phyloP scores from a whole-genome alignment of 2,797 vertebrate genomes.

The Takifugu ocellatus region DNA sequence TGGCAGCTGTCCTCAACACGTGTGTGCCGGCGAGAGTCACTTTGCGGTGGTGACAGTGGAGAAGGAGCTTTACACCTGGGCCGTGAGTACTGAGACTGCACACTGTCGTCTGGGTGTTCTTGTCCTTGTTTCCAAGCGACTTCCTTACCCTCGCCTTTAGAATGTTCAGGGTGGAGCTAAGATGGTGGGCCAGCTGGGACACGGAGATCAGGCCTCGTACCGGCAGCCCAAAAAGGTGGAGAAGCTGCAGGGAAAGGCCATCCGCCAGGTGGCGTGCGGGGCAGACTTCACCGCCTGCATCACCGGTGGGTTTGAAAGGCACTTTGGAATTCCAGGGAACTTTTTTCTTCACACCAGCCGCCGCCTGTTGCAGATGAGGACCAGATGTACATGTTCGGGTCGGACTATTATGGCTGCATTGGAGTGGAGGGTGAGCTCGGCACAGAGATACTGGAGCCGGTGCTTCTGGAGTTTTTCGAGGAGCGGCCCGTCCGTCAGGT shows the following conservation, averaged over 20 bases:
- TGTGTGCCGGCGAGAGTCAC: slow-evolving; percentile 97
- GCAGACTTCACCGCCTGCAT: slow-evolving; percentile 95
- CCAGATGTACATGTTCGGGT: slow-evolving; percentile 96
- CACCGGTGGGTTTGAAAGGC: slow-evolving; percentile 80
- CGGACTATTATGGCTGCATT: slow-evolving; percentile 97
- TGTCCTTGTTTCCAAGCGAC: background rate
- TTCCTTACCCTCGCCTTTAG: slow-evolving; percentile 61
- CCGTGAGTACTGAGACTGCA: slow-evolving; percentile 80
- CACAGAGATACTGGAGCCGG: slow-evolving; percentile 86
- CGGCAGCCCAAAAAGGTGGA: slow-evolving; percentile 94
- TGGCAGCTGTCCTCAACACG: slow-evolving; percentile 92
- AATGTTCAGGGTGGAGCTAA: slow-evolving; percentile 95
- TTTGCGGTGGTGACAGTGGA: slow-evolving; percentile 98
- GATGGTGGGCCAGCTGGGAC: slow-evolving; percentile 94
- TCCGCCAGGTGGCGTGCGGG: slow-evolving; percentile 93
- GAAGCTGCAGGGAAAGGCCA: slow-evolving; percentile 91
- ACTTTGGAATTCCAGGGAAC: background rate
- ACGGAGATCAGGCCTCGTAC: slow-evolving; percentile 95
- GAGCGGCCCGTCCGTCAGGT: slow-evolving; percentile 89
- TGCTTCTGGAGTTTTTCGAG: slow-evolving; percentile 89
- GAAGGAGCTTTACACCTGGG: slow-evolving; percentile 98
- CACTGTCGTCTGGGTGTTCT: background rate
- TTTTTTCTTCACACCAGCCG: background rate
- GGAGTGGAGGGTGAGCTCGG: slow-evolving; percentile 83
- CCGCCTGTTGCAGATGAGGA: slow-evolving; percentile 85